Evolutionary conservation across 2,113 vertebrate species (phyloP), one percentile per base, ranked within the genome.

Genomic region (Bujurquina vittata): DNA sequence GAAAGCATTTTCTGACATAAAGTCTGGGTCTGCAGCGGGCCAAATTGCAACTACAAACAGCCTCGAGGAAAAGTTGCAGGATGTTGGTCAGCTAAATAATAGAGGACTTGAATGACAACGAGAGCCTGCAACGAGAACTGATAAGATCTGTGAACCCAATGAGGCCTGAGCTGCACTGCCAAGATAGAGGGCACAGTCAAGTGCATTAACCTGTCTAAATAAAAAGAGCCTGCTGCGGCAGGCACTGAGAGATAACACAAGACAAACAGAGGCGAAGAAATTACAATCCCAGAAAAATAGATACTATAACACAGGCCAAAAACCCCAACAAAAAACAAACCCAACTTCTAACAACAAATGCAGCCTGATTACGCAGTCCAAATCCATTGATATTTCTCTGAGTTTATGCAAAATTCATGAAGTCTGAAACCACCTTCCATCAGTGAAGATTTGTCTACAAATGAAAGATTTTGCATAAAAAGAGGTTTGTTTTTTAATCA

Each of bases 81-180:
- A 18, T 26, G 52, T 54, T 75, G 83, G 81, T 80, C 86, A 77
- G 40, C 23, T 35, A 11, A 88, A 88, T 91, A 83, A 90, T 72
- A 58, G 17, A 81, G 29, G 77, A 65, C 35, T 58, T 84, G 81
- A 91, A 78, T 81, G 89, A 86, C 84, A 87, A 73, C 20, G 1
- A 54, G 33, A 85, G 62, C 12, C 67, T 43, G 55, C 63, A 78
- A 85, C 87, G 79, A 81, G 31, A 82, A 14, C 2, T 2, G 84
- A 93, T 90, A 86, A 61, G 69, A 91, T 87, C 85, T 79, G 57
- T 58, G 75, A 86, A 65, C 2, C 18, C 80, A 87, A 74, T 75
- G 65, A 86, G 60, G 77, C 22, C 80, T 31, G 55, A 37, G 73
- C 89, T 91, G 86, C 79, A 62, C 23, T 69, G 65, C 58, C 17